Base-by-base conservation (phyloP, 2,888 invertebrate species). In the Pollenia angustigena region DNA sequence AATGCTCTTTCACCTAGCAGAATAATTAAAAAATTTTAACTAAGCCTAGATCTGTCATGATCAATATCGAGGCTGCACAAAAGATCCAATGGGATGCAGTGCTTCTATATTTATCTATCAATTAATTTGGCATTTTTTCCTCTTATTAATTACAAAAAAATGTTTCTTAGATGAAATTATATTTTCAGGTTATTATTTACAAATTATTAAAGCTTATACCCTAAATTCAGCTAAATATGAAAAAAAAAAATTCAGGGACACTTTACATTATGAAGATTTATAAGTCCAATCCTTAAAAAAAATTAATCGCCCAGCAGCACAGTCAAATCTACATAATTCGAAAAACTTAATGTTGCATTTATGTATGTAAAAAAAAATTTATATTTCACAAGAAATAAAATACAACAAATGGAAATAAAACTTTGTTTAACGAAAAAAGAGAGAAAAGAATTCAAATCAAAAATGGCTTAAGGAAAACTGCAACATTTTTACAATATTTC, bases 401-500 rank as follows among this genome's bases (percentile, higher is more conserved):
- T 52, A 32, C 40, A 42, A 10, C 23, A 78, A 64, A 54, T 23
- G 12, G 18, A 58, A 62, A 72, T 18, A 46, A 48, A 66, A 50
- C n/a, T 56, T 56, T 58, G 16, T 16, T 16, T 8, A 71, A 48
- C n/a, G 16, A 80, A 74, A 54, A 40, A 56, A 42, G 40, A 46
- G 50, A 48, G 8, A 60, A 71, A 56, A 72, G n/a, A 74, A 60
- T 68, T 80, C 79, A 85, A 85, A 85, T 80, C 84, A 85, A 85
- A 85, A 74, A 80, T 85, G 68, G 79, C 84, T 85, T 84, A 79
- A 84, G 79, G 84, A 79, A 60, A 79, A 60, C 50, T 79, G 78
- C 58, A 74, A 66, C 56, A 66, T 66, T 84, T 76, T 66, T 32
- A 60, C 50, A 79, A 69, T 60, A 44, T 69, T 68, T 68, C 44